Percentiles rank a stretch among this genome's conserved stretches.
These are phyloP conservation scores for Syrphus vitripennis DNA, from an alignment of 2,888 invertebrate species.

Conservation along the genomic window DNA sequence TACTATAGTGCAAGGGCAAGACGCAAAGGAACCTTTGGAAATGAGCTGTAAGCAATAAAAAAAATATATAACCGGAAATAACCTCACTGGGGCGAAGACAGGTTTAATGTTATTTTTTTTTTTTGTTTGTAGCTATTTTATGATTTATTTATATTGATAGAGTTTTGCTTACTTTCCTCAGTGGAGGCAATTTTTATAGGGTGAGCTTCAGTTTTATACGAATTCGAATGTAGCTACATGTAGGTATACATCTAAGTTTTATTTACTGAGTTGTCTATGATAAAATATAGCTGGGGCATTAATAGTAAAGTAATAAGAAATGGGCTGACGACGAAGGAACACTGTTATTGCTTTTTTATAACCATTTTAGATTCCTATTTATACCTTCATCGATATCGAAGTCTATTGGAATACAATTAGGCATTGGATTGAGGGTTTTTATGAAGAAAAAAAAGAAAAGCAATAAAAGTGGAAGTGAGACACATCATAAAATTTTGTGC, in stretches of 20 bases:
- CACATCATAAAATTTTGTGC: slow-evolving; percentile 3
- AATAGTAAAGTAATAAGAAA: not conserved
- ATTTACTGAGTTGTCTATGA: slow-evolving; percentile 24
- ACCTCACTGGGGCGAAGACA: slow-evolving; percentile 63
- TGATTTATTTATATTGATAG: slow-evolving; percentile 68
- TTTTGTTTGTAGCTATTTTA: slow-evolving; percentile 30
- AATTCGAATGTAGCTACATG: not conserved
- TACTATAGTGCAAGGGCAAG: slow-evolving; percentile 35
- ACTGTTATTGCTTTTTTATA: slow-evolving; percentile 9
- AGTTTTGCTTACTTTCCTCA: slow-evolving; percentile 7
- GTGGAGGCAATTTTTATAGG: not conserved
- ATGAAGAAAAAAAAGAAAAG: not conserved
- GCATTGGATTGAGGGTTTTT: not conserved
- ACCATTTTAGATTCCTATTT: not conserved
- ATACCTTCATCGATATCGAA: not conserved
- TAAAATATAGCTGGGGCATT: slow-evolving; percentile 14
- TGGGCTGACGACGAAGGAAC: not conserved
- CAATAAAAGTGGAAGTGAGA: not conserved
- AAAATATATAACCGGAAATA: slow-evolving; percentile 44
- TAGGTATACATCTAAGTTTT: not conserved
- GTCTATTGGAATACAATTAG: slow-evolving; percentile 17
- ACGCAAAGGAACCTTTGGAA: not conserved
- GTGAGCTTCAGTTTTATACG: not conserved
- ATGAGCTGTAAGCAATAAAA: not conserved
- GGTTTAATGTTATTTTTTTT: slow-evolving; percentile 48